Base-by-base conservation (phyloP, 2,113 vertebrate genomes). In the Cochlearius cochlearius region DNA sequence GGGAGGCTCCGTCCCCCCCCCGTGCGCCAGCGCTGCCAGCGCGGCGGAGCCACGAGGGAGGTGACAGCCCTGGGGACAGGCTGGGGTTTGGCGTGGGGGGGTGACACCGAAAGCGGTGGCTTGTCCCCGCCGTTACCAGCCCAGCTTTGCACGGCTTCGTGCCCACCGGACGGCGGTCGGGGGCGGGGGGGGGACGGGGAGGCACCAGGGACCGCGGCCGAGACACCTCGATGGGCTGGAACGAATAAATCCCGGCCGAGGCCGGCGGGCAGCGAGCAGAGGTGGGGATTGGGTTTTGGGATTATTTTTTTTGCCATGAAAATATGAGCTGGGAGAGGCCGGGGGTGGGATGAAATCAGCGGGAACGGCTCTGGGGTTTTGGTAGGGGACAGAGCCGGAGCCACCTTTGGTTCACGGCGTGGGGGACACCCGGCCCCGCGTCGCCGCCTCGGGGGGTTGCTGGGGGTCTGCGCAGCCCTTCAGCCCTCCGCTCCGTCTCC, bases 11-110 rank as follows among this genome's bases (percentile, higher is more conserved):
- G 1, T 13, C 25, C 53, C 34, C 41, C 7, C 34, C 41, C 7
- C 1, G 18, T 1, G 7, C 6, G 29, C 58, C 38, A 2, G 7
- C 15, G 3, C 50, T 38, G 34, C 9, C 10, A 19, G 21, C 62
- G 5, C 1, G 2, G 15, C 12, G 9, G 32, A 19, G 19, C 34
- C 11, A 13, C 10, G 9, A 12, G 0, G 34, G 53, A 17, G 14
- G 39, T 19, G 45, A 32, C 55, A 74, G 55, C 52, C 47, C 53
- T 41, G 59, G 59, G 88, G 74, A 67, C 64, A 30, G n/a, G 58
- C 68, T 25, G 67, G 12, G 38, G 5, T n/a, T 43, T 45, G 69
- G 27, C 14, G 5, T 3, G 22, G 39, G 34, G 49, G 13, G 50
- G 39, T 56, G 59, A n/a, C 49, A 39, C 59, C 5, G 0, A 26